Base-by-base conservation (phyloP, 2,797 vertebrate species). In the Nannoperca obscura region DNA sequence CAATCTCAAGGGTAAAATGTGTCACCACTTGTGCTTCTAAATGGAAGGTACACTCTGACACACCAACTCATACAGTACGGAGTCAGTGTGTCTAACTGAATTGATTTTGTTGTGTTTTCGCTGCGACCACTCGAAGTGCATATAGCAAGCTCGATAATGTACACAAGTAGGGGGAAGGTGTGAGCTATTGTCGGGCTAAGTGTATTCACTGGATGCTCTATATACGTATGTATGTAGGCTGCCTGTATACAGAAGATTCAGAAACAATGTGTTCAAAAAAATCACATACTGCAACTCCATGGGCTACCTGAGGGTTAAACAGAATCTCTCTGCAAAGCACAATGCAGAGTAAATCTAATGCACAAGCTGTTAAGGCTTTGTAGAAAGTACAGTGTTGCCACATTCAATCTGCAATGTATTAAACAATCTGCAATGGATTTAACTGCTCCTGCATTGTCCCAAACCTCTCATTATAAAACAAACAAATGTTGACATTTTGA, bases 401-500 rank as follows among this genome's bases (percentile, higher is more conserved):
- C 59, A 53, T 58, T 77, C 15, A 66, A 34, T 75, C 44, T 75
- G 24, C 44, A 55, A 34, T 49, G 44, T 55, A 87, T 82, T 72
- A 64, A 71, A 49, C 44, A 58, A 32, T 74, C 44, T 76, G 20
- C 36, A 61, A 32, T 49, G 42, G 64, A 88, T 84, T 49, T 63
- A 58, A 30, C 24, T 58, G 40, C 34, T 69, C 2, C 58, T 73
- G 53, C 76, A 62, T 22, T 50, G 38, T 52, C 44, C 54, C 24
- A 75, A 85, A 82, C 47, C 46, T 77, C 78, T 83, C 81, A 81
- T 89, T 84, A 83, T 66, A 75, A 85, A 86, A 83, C 66, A 76
- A 89, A 88, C 80, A 75, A 67, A 85, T 83, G 66, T 75, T 80
- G 80, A 83, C 80, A 87, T 89, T 86, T 76, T 86, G 40, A 89